Evolutionary conservation across 2,113 vertebrate species (phyloP).

Genomic region (Halcyon senegalensis): DNA sequence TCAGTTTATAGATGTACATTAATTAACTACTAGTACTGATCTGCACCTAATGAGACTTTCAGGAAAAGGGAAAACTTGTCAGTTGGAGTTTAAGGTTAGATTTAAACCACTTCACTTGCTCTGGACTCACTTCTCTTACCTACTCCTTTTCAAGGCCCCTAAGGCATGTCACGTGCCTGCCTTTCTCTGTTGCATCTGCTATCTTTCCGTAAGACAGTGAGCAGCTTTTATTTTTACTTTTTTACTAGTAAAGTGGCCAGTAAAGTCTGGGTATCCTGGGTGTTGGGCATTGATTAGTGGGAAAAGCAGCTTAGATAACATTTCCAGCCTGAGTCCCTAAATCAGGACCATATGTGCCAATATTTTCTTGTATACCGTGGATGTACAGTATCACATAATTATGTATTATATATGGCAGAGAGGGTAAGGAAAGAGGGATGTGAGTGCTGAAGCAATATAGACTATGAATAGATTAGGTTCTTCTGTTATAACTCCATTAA

Average conservation of each 20-base stretch:
- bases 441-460: background rate
- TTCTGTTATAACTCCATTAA: constrained; percentile 59
- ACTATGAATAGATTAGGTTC: constrained; percentile 24
- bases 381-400: background rate
- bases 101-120: background rate
- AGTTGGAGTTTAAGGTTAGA: background rate
- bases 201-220: background rate
- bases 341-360: background rate
- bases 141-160: fast-evolving
- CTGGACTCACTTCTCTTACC: background rate
- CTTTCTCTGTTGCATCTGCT: background rate
- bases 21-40: background rate
- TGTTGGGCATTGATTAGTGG: background rate
- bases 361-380: background rate
- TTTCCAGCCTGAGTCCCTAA: background rate
- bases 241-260: background rate
- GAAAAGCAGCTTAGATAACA: background rate
- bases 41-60: background rate
- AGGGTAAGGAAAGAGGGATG: background rate
- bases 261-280: background rate
- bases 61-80: background rate
- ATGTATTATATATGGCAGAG: background rate
- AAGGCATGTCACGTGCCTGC: background rate
- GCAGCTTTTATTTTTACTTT: background rate
- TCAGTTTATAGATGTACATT: background rate